These are phyloP conservation scores for Trogon surrucura DNA, from an alignment of 2,113 vertebrate genomes.

Conservation along the genomic window DNA sequence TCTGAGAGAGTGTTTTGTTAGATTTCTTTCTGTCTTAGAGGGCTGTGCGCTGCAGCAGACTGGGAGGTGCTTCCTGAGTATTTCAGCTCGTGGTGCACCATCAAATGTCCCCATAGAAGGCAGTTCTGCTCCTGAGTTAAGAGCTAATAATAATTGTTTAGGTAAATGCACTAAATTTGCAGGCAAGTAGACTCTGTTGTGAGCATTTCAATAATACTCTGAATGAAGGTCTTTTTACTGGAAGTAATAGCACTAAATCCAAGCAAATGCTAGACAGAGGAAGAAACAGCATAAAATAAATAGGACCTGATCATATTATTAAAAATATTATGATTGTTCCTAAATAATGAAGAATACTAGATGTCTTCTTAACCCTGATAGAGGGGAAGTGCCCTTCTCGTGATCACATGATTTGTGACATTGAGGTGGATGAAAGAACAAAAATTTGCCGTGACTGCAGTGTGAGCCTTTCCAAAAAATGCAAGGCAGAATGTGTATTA, in stretches of 20 bases:
- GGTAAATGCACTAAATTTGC: neutral
- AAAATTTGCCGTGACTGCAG: neutral
- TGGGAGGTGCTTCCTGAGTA: conserved; percentile 4
- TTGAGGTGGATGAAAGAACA: neutral
- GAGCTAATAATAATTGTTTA: neutral
- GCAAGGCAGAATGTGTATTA: neutral
- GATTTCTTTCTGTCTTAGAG: neutral
- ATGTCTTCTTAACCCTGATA: neutral
- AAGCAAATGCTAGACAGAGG: neutral
- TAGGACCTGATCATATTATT: neutral
- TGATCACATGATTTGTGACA: neutral
- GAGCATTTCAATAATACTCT: neutral
- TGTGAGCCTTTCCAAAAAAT: neutral
- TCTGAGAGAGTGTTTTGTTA: neutral
- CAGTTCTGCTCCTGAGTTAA: neutral
- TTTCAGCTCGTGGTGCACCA: neutral
- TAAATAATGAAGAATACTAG: neutral
- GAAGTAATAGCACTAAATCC: neutral
- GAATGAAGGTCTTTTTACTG: neutral
- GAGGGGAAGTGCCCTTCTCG: neutral
- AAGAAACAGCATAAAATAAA: neutral
- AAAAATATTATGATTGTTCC: neutral
- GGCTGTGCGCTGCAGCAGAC: neutral
- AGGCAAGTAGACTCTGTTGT: neutral
- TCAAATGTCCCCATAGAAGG: neutral